Conservation (phyloP, 2,888 invertebrate genomes). For the Nephrotoma flavescens region DNA sequence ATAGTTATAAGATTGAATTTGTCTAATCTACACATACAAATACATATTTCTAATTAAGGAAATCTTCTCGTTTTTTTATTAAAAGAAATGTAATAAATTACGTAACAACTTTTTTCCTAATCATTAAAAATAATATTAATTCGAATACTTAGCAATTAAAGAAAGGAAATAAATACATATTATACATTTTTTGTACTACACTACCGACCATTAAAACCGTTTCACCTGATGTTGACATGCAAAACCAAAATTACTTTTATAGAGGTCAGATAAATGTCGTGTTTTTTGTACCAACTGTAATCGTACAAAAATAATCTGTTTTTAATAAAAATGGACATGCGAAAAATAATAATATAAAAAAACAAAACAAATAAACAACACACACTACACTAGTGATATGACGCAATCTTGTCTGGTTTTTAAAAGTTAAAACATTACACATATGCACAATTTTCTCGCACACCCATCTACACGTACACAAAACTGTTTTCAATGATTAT, state of each 20-base stretch:
- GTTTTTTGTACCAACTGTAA: neutral
- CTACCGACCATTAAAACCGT: neutral
- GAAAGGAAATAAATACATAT: neutral
- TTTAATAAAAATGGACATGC: neutral
- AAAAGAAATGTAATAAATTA: neutral
- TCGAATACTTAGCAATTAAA: neutral
- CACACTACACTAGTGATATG: neutral
- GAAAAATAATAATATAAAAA: neutral
- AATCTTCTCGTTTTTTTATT: neutral
- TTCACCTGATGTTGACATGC: neutral
- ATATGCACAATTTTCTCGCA: neutral
- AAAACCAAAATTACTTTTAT: neutral
- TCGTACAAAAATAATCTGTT: neutral
- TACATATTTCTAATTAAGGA: neutral
- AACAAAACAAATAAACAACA: neutral
- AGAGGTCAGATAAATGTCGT: neutral
- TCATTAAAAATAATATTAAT: neutral
- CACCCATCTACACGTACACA: neutral
- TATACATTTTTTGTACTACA: neutral
- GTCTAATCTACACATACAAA: neutral
- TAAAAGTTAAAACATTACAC: neutral
- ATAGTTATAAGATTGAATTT: neutral
- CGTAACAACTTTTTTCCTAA: neutral
- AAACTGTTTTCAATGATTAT: neutral
- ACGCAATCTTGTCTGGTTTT: neutral